Evolutionary conservation across 2,888 invertebrate species (phyloP).

Genomic region (Mimumesa dahlbomi): DNA sequence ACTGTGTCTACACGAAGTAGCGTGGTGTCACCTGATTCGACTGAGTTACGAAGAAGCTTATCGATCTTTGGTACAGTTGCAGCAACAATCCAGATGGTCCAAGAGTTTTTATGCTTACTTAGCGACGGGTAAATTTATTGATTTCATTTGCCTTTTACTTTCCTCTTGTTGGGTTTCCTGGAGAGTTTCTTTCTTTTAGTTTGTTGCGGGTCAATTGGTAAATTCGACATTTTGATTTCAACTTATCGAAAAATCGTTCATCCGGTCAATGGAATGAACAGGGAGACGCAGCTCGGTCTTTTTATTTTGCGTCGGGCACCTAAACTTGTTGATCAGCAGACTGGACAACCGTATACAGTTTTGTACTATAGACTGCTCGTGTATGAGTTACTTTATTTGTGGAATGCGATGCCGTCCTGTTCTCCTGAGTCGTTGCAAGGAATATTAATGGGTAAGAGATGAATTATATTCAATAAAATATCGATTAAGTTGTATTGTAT

Average conservation of each 20-base stretch:
- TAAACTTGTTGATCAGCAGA: conserved; percentile 69
- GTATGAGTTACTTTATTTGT: conserved; percentile 86
- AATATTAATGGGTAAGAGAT: conserved; percentile 80
- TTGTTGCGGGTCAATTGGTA: conserved; percentile 81
- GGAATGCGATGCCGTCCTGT: conserved; percentile 85
- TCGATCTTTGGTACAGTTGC: conserved; percentile 82
- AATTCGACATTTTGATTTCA: conserved; percentile 75
- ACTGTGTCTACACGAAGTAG: conserved; percentile 84
- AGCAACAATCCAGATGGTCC: conserved; percentile 85
- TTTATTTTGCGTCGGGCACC: conserved; percentile 75
- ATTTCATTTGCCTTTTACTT: not conserved
- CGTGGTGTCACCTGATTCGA: conserved; percentile 85
- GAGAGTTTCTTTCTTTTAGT: conserved; percentile 71
- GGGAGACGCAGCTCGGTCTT: conserved; percentile 74
- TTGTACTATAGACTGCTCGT: conserved; percentile 83
- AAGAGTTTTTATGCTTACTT: conserved; percentile 85
- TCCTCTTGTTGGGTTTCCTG: not conserved
- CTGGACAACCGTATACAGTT: conserved; percentile 61
- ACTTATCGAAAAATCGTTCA: conserved; percentile 78
- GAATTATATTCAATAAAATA: too few relatives aligned
- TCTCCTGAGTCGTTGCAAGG: conserved; percentile 75
- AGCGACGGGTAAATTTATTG: conserved; percentile 77
- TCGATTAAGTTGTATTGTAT: not conserved
- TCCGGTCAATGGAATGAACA: conserved; percentile 69
- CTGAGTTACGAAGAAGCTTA: conserved; percentile 83